Evolutionary conservation across 2,797 vertebrate species (phyloP), one percentile per base, ranked within the genome.

Genomic region (Channa striata): DNA sequence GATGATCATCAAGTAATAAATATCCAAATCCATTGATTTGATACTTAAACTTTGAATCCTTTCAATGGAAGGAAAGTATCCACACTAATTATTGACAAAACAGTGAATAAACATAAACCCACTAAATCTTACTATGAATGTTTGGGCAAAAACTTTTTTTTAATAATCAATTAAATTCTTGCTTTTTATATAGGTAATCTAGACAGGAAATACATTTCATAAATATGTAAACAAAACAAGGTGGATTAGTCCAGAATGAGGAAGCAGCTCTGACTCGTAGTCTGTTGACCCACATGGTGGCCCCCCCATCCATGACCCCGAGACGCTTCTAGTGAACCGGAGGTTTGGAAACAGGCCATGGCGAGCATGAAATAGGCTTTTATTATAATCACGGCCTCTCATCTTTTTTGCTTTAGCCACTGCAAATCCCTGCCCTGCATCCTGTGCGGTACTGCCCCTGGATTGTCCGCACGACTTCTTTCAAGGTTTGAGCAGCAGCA

Each of bases 311-410:
- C 59, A 40, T 66, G 63, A 74, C 76, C 69, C 64, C 65, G 25
- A 49, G 75, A 81, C 76, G 70, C 71, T 76, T 83, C 69, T 72
- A 40, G 77, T 84, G 54, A 83, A 71, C 72, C 14, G 4, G 65
- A 50, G 34, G 54, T 37, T 73, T 81, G 82, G 74, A 85, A 50
- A 77, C 59, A 69, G 50, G n/a, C 74, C 71, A 75, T 16, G 7
- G 65, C 65, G 73, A 84, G 80, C 84, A 85, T 84, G 70, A 89
- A 88, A 86, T 69, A 52, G 63, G 63, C 76, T 85, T 85, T 83
- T 71, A 76, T 86, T 70, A 77, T 78, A 77, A 83, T 80, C 77
- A 81, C 20, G 68, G 77, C 74, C 75, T 81, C 44, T 37, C 6
- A 71, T 77, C 76, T 87, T 87, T 87, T 81, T 80, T 72, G 69